A percentile compares a stretch with the other conserved stretches of the same genome.
phyloP scores from a whole-genome alignment of 1,140 invertebrate species.

The Drosophila murphyi region DNA sequence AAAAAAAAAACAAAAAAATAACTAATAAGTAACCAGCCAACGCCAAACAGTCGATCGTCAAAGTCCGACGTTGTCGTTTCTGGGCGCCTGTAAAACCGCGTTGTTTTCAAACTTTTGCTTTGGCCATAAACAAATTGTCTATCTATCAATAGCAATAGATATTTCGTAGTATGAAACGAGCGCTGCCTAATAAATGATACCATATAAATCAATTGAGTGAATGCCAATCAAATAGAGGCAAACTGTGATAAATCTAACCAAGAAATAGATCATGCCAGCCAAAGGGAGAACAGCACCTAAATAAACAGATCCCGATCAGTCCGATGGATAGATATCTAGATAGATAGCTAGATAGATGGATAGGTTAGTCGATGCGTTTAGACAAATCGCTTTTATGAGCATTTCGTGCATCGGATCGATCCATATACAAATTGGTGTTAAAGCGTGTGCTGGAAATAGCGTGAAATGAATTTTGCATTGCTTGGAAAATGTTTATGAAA shows the following conservation, averaged over 20 bases:
- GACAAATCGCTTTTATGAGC: conserved; percentile 62
- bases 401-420: conserved; percentile 38
- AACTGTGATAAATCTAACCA: conserved; percentile 71
- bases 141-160: conserved; percentile 60
- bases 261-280: conserved; percentile 51
- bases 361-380: conserved; percentile 42
- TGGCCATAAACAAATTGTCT: conserved; percentile 71
- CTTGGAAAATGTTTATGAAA: not conserved
- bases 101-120: conserved; percentile 29
- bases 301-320: conserved; percentile 37
- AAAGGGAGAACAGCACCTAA: conserved; percentile 19
- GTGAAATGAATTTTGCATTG: not conserved
- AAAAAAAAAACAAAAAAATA: not conserved
- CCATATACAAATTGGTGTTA: conserved; percentile 9
- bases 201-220: conserved; percentile 78
- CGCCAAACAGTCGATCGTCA: conserved; percentile 28
- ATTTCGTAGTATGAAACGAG: conserved; percentile 44
- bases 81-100: conserved; percentile 26
- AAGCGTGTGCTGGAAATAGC: not conserved
- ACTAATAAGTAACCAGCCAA: conserved; percentile 1
- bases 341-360: not conserved
- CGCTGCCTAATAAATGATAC: conserved; percentile 75
- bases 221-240: conserved; percentile 78
- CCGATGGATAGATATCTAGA: not conserved
- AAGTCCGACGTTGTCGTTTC: conserved; percentile 26